These are phyloP conservation scores for Strix occidentalis DNA, from an alignment of 2,797 vertebrate genomes.

Conservation along the genomic window DNA sequence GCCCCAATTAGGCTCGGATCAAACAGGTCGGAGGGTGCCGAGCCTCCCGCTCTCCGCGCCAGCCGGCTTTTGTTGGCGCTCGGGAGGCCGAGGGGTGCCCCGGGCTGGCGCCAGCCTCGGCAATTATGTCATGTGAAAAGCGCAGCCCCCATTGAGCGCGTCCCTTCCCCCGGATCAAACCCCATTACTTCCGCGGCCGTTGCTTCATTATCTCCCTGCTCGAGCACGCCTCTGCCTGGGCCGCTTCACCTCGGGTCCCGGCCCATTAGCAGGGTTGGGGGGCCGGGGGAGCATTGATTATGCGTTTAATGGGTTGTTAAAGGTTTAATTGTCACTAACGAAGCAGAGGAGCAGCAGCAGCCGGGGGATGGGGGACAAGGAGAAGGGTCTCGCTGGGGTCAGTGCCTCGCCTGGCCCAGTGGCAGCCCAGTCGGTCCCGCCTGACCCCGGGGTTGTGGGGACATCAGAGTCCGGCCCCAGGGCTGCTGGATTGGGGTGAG, in stretches of 20 bases:
- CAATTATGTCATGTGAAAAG: slow-evolving; percentile 83
- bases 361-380: slow-evolving; percentile 61
- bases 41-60: neutral
- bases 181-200: slow-evolving; percentile 89
- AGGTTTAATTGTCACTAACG: slow-evolving; percentile 78
- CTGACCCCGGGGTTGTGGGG: neutral
- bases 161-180: slow-evolving; percentile 76
- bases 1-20: neutral
- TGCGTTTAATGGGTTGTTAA: slow-evolving; percentile 84
- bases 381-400: slow-evolving; percentile 46
- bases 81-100: slow-evolving; percentile 43
- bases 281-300: slow-evolving; percentile 75
- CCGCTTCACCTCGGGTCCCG: slow-evolving; percentile 79
- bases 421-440: neutral
- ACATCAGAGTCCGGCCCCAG: neutral
- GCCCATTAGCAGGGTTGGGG: slow-evolving; percentile 74
- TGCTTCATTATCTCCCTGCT: slow-evolving; percentile 81
- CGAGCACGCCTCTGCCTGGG: slow-evolving; percentile 78
- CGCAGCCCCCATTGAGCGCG: slow-evolving; percentile 79
- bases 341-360: slow-evolving; percentile 63
- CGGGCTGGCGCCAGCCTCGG: slow-evolving; percentile 80
- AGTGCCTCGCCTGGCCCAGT: neutral
- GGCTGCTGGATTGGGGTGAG: neutral
- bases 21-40: neutral
- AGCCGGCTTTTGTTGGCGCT: slow-evolving; percentile 37